Evolutionary conservation across 2,113 vertebrate genomes (phyloP).

Genomic region (Astur gentilis): DNA sequence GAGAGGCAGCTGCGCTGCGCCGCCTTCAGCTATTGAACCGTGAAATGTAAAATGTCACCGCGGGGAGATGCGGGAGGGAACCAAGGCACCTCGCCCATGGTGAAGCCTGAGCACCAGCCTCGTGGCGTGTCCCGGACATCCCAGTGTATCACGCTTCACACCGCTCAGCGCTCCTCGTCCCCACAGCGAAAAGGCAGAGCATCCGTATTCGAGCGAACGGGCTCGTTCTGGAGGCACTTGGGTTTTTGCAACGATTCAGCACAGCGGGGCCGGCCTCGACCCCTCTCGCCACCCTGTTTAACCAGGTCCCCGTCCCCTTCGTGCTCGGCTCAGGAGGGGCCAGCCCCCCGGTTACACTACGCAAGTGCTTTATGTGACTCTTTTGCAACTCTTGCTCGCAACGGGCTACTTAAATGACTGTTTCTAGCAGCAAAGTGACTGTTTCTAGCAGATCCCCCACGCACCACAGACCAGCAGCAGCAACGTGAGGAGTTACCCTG

Average conservation of each 20-base stretch:
- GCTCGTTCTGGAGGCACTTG: not conserved
- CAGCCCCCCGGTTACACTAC: not conserved
- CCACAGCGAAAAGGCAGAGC: accelerated
- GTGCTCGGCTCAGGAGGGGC: accelerated
- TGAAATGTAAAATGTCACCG: not conserved
- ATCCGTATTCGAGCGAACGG: accelerated
- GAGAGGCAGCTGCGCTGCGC: not conserved
- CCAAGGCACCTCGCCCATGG: accelerated
- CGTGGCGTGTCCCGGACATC: accelerated
- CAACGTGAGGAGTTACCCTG: accelerated
- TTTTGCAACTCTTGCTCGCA: not conserved
- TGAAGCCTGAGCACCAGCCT: not conserved
- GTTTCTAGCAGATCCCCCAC: not conserved
- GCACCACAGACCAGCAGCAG: not conserved
- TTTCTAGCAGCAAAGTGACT: not conserved
- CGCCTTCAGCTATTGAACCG: not conserved
- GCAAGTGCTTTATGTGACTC: not conserved
- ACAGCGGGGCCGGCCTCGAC: accelerated
- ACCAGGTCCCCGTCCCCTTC: not conserved
- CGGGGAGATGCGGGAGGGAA: not conserved
- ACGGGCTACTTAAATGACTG: accelerated
- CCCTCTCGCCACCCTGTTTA: not conserved
- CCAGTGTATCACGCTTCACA: not conserved
- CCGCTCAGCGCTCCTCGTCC: accelerated
- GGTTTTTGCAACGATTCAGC: accelerated